A percentile compares a stretch with the other conserved stretches of the same genome.
phyloP scores from a whole-genome alignment of 1,140 invertebrate species.

The Pseudoatta argentina region DNA sequence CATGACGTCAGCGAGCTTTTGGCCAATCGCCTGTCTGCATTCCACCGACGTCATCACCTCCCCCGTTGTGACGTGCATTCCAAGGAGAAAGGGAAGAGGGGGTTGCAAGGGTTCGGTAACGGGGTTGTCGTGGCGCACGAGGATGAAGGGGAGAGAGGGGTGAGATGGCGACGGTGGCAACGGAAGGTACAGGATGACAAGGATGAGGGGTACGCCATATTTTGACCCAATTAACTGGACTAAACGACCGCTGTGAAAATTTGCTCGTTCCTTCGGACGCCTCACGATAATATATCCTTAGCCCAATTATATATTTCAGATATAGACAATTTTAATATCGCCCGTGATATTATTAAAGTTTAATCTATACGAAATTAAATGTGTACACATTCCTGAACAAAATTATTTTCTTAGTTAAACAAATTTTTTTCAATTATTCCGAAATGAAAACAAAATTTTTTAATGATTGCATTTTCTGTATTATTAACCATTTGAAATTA shows the following conservation, averaged over 20 bases:
- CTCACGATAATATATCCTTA: not conserved
- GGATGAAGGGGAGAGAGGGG: slow-evolving; percentile 20
- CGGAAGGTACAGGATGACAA: slow-evolving; percentile 74
- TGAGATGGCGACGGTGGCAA: slow-evolving; percentile 32
- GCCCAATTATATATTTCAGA: not conserved
- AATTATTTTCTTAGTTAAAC: not conserved
- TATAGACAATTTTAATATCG: not conserved
- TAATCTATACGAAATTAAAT: not conserved
- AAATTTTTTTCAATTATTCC: not conserved
- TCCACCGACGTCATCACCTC: slow-evolving; percentile 84
- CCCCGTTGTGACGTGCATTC: slow-evolving; percentile 83
- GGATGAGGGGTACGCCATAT: slow-evolving; percentile 77
- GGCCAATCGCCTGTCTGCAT: slow-evolving; percentile 81
- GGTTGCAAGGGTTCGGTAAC: slow-evolving; percentile 65
- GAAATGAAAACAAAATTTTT: not conserved
- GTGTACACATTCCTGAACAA: not conserved
- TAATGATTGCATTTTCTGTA: not conserved
- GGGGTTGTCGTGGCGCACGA: slow-evolving; percentile 62
- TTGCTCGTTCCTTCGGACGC: slow-evolving; percentile 36
- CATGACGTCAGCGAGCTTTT: slow-evolving; percentile 82
- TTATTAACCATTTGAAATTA: not conserved
- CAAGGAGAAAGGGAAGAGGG: slow-evolving; percentile 75
- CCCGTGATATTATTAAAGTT: not conserved
- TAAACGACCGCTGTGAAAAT: slow-evolving; percentile 76
- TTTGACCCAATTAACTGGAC: slow-evolving; percentile 84